A percentile compares a stretch with the other conserved stretches of the same genome.
phyloP scores from a whole-genome alignment of 2,888 invertebrate species.

The Tipula unca region DNA sequence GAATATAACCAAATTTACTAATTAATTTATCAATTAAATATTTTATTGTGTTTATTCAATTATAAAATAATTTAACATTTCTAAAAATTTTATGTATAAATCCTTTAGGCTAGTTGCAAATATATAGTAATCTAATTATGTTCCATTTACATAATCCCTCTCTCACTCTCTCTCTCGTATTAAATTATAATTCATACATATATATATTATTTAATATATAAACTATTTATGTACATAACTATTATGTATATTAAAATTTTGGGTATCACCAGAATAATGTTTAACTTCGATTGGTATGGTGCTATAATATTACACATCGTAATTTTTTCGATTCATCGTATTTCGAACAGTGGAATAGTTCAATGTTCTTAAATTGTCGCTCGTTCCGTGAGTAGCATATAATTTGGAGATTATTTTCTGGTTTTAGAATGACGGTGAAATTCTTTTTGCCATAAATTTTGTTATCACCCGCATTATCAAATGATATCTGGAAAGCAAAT shows the following conservation, averaged over 20 bases:
- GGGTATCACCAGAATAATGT: not conserved
- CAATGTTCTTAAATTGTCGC: not conserved
- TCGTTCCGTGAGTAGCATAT: not conserved
- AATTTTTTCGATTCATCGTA: not conserved
- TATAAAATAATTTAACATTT: not conserved
- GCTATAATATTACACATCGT: not conserved
- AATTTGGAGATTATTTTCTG: conserved; percentile 15
- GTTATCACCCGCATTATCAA: not conserved
- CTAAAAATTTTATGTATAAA: not conserved
- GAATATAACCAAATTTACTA: too few relatives aligned
- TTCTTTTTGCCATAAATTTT: conserved; percentile 17
- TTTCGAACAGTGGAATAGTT: not conserved
- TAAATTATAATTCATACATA: not conserved
- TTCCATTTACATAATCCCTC: not conserved
- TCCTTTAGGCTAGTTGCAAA: not conserved
- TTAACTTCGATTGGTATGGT: too few relatives aligned
- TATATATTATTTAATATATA: not conserved
- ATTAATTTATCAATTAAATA: not conserved
- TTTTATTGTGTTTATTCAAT: not conserved
- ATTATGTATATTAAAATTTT: not conserved
- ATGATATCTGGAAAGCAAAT: not conserved
- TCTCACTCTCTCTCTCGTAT: not conserved
- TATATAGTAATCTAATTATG: not conserved
- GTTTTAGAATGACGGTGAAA: conserved; percentile 15
- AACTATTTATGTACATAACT: not conserved